Percentiles rank a stretch among this genome's conserved stretches.
Conservation (phyloP, 2,113 vertebrate species). For the Blennius ocellaris region DNA sequence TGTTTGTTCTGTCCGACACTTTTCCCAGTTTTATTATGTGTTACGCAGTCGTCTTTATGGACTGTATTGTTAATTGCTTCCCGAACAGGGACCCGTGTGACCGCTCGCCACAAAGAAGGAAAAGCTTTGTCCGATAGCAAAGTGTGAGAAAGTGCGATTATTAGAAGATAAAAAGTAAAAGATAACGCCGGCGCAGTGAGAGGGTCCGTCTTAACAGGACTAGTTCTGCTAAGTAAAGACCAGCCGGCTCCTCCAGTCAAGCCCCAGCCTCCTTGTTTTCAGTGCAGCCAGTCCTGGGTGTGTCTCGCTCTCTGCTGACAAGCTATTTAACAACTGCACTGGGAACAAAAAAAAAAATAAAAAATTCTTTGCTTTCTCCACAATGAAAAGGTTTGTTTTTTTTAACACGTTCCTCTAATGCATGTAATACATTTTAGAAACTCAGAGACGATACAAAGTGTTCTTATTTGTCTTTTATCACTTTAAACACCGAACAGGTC, state of each 20-base stretch:
- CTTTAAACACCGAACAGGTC: not conserved
- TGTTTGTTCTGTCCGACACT: slow-evolving; percentile 34
- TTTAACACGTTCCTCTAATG: not conserved
- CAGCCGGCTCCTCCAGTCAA: not conserved
- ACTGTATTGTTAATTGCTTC: slow-evolving; percentile 58
- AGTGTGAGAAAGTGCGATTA: slow-evolving; percentile 10
- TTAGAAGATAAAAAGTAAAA: slow-evolving; percentile 1
- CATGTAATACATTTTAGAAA: not conserved
- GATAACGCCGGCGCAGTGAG: not conserved
- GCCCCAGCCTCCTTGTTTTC: slow-evolving; percentile 19
- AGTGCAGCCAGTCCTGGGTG: slow-evolving; percentile 35
- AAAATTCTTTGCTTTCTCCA: slow-evolving; percentile 24
- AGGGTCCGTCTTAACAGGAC: not conserved
- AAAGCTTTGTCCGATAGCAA: slow-evolving; percentile 43
- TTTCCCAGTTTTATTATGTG: slow-evolving; percentile 57
- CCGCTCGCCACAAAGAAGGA: not conserved
- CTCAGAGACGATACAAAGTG: not conserved
- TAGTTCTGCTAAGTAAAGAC: slow-evolving; percentile 53
- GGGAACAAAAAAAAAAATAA: slow-evolving; percentile 15
- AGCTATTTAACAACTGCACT: slow-evolving; percentile 9
- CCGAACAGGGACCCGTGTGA: not conserved
- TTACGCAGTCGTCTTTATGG: too few relatives aligned
- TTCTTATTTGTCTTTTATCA: not conserved
- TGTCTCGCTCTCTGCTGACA: slow-evolving; percentile 45
- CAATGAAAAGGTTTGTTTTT: slow-evolving; percentile 18